Evolutionary conservation across 2,113 vertebrate species (phyloP), one percentile per base, ranked within the genome.

Genomic region (Pelecanus crispus): DNA sequence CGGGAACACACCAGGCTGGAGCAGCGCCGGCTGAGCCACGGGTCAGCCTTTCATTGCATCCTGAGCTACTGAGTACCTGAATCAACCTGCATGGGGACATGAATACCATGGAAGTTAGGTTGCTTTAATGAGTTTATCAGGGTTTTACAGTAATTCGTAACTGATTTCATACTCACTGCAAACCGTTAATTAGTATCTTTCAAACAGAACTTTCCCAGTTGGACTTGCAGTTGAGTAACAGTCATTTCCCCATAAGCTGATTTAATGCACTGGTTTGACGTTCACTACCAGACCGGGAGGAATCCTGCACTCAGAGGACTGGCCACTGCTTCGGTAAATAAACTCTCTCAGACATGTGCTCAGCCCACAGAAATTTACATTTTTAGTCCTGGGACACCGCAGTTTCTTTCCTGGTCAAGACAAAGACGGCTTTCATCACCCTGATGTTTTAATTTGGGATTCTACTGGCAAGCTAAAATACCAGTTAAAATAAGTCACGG

Each of bases 291-390:
- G 67, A 95, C 75, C 2, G 0, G n/a, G 63, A 92, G 28, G 67
- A 93, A 92, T 70, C 22, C 67, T 65, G 63, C 0, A 0, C 47
- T 38, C 86, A 74, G 29, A 42, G 47, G 55, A 45, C 50, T 74
- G 38, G 91, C 42, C 28, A 26, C 47, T 56, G 44, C 81, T 94
- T 84, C 86, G 89, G 49, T 78, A 94, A 95, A 95, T 52, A 93
- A 90, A 81, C 53, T 52, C 61, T 74, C 67, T 78, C 79, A 88
- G 91, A 92, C 90, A 56, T 79, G 73, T 34, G 81, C 86, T 95
- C 92, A 91, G 81, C 72, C 83, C 73, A 84, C 40, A 92, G 81
- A 96, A 81, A 92, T 93, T 87, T 61, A 89, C 70, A 84, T 93
- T 94, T 95, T 94, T n/a, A 91, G 88, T 59, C 53, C 65, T 47